Evolutionary conservation across 2,888 invertebrate genomes (phyloP).

Genomic region (Drosophila meridionalis): DNA sequence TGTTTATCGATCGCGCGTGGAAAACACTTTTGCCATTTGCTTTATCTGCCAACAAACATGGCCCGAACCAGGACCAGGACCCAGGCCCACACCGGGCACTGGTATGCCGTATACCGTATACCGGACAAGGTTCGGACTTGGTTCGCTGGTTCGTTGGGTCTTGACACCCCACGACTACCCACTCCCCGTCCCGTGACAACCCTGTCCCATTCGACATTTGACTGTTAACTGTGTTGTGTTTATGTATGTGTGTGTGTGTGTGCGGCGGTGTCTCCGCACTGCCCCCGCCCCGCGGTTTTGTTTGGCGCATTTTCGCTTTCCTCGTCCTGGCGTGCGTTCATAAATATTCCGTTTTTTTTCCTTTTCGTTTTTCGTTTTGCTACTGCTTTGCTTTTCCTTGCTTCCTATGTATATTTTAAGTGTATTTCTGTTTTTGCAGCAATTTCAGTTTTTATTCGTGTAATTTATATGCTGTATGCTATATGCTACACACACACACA

Average conservation of each 20-base stretch:
- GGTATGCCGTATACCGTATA: slow-evolving; percentile 4
- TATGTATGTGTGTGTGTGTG: not conserved
- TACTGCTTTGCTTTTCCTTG: slow-evolving; percentile 11
- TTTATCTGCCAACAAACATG: slow-evolving; percentile 77
- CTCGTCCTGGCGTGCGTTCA: slow-evolving; percentile 68
- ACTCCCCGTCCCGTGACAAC: not conserved
- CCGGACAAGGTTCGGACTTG: slow-evolving; percentile 65
- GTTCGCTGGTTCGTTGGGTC: slow-evolving; percentile 54
- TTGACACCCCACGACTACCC: slow-evolving; percentile 10
- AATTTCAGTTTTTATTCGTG: slow-evolving; percentile 77
- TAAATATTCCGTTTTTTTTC: slow-evolving; percentile 69
- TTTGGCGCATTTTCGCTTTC: slow-evolving; percentile 74
- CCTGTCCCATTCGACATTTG: slow-evolving; percentile 43
- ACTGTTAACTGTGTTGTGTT: slow-evolving; percentile 54
- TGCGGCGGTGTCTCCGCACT: slow-evolving; percentile 8
- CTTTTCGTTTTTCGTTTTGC: slow-evolving; percentile 39
- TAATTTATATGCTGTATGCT: slow-evolving; percentile 70
- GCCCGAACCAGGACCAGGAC: slow-evolving; percentile 42
- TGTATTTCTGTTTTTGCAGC: slow-evolving; percentile 76
- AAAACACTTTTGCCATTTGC: slow-evolving; percentile 79
- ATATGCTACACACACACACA: slow-evolving; percentile 34
- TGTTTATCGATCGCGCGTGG: slow-evolving; percentile 80
- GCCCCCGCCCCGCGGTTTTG: slow-evolving; percentile 32
- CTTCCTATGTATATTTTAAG: slow-evolving; percentile 62
- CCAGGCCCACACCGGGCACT: slow-evolving; percentile 13